Percentiles rank a stretch among this genome's conserved stretches.
phyloP scores from a whole-genome alignment of 2,113 vertebrate species.

The Oriolus oriolus region DNA sequence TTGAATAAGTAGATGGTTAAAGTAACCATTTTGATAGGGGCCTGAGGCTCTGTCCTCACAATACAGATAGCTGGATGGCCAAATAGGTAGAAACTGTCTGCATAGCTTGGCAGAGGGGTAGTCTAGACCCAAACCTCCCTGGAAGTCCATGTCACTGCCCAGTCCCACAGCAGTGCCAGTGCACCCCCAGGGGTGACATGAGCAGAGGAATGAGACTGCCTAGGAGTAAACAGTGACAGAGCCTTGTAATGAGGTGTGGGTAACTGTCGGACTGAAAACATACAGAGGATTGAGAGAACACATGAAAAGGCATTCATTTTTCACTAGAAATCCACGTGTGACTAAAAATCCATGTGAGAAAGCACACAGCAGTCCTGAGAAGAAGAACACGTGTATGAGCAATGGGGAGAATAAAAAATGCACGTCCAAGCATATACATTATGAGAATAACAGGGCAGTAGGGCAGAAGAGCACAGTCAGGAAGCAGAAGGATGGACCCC shows the following conservation, averaged over 20 bases:
- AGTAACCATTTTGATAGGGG: background rate
- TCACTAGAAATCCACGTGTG: background rate
- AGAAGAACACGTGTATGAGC: background rate
- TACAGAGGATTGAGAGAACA: background rate
- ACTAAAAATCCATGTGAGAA: background rate
- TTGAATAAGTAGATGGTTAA: background rate
- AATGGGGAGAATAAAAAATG: background rate
- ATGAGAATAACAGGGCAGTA: background rate
- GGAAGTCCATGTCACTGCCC: background rate
- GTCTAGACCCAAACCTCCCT: background rate
- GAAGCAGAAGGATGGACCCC: background rate
- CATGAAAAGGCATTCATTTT: background rate
- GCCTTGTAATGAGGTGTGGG: background rate
- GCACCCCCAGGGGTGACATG: accelerated
- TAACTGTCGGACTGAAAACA: background rate
- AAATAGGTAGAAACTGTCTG: background rate
- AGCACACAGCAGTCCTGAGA: background rate
- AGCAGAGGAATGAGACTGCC: background rate
- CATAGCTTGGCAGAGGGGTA: background rate
- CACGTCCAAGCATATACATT: background rate
- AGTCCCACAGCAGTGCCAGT: background rate
- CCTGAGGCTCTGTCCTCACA: background rate
- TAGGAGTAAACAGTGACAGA: background rate
- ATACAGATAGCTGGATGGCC: background rate
- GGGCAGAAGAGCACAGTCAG: background rate